These are phyloP conservation scores for Megamerina dolium DNA, from an alignment of 2,888 invertebrate species.

Conservation along the genomic window DNA sequence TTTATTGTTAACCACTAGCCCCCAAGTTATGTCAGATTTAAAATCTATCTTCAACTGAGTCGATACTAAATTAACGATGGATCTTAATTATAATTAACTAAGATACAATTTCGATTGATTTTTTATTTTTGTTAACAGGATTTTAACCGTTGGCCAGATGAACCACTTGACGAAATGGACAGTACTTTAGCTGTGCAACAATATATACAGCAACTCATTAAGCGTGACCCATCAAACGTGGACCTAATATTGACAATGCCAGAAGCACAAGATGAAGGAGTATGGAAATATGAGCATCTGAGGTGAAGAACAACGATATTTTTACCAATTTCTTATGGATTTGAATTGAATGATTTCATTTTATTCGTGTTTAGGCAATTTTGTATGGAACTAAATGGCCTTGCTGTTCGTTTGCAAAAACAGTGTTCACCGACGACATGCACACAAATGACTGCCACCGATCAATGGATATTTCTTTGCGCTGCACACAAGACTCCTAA, in stretches of 20 bases:
- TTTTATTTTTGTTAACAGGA: conserved; percentile 62
- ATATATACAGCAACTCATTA: conserved; percentile 95
- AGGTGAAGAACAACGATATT: conserved; percentile 52
- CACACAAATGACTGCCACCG: conserved; percentile 99
- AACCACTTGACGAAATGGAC: conserved; percentile 99
- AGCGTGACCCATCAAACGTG: conserved; percentile 86
- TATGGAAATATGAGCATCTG: conserved; percentile 99
- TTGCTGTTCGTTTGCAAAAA: conserved; percentile 90
- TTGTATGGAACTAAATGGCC: conserved; percentile 98
- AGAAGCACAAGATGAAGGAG: conserved; percentile 95
- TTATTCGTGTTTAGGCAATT: conserved; percentile 68
- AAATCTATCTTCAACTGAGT: no score
- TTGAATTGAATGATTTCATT: not conserved
- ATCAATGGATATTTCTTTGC: conserved; percentile 99
- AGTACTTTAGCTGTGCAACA: conserved; percentile 97
- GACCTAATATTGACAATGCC: conserved; percentile 94
- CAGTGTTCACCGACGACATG: conserved; percentile 97
- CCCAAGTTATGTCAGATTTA: no score
- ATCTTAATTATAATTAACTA: no score
- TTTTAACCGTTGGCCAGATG: conserved; percentile 96
- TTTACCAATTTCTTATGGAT: not conserved
- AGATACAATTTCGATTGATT: no score
- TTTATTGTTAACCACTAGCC: no score
- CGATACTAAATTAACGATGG: no score
- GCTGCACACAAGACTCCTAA: conserved; percentile 99